Evolutionary conservation across 1,140 invertebrate genomes (phyloP), one percentile per base, ranked within the genome.

Genomic region (Nylanderia fulva): DNA sequence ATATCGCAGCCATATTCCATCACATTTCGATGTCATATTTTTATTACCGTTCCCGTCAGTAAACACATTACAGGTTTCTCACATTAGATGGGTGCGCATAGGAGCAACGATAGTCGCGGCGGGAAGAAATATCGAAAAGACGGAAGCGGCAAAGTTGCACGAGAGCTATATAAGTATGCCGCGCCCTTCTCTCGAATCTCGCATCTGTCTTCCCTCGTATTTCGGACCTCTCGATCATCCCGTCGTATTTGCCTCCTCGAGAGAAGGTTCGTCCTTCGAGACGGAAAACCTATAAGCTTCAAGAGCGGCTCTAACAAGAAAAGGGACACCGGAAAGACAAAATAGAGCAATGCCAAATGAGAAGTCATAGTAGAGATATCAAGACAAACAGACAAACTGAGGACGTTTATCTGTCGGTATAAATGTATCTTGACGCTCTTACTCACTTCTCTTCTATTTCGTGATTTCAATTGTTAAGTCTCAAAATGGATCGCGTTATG

Each of bases 31-130:
- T 61, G 89, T 87, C 74, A 84, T 87, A 90, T 87, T 90, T 90
- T 87, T 89, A 90, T 91, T 89, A 89, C 54, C 11, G 15, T 54
- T 18, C 36, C 63, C 71, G 58, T 79, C 68, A 60, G 89, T 86
- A 90, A 91, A 91, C 85, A 90, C 90, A 82, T 87, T 90, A 91
- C 89, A 90, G 82, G 87, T 74, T 88, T 89, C 85, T 85, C 87
- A 86, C 85, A 89, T 91, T 91, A 91, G 79, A 77, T 45, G n/a
- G 21, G 11, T 13, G 45, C 6, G 54, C 36, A 36, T 36, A 52
- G 61, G 36, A 72, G 48, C 42, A 27, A n/a, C 9, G 48, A 52
- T 39, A 27, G 13, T 48, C 1, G 13, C 7, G 11, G 18, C 11
- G 27, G 56, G 21, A 39, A 45, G 11, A 27, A 24, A 75, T 69